Base-by-base conservation (phyloP, 2,113 vertebrate genomes). In the Chinchilla lanigera region DNA sequence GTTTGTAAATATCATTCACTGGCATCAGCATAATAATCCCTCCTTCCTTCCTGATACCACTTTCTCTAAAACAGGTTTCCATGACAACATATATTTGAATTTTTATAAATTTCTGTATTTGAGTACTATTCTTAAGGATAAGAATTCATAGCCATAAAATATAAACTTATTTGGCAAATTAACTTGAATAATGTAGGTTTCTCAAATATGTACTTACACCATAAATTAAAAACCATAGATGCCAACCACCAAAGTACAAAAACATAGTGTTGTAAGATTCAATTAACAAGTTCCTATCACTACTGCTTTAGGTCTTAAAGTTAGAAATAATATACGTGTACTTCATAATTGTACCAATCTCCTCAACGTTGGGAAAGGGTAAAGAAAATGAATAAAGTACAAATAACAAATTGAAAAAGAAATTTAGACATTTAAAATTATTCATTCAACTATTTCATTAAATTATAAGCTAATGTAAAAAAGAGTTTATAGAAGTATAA, bases 81-180 rank as follows among this genome's bases (percentile, higher is more conserved):
- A 99, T 98, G 97, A 98, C 98, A 98, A 99, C 98, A 98, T 98
- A 96, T 97, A 98, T 98, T 98, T 98, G 90, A 99, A 98, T 98
- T 98, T 98, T 98, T 98, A 98, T 98, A 98, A 98, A 98, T 98
- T 97, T 98, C 98, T 98, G 98, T 98, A 98, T 98, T 98, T 98
- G 98, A 98, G 98, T 94, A 97, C 89, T 97, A 98, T 83, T 97
- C 67, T 98, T 98, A 97, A 87, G 50, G 89, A 97, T 97, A 98
- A 98, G 93, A 98, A 97, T 81, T 95, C 13, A 35, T 52, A 98
- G 95, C 60, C 94, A 95, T 96, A 96, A 98, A 96, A 95, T 93
- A 96, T 52, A 69, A 93, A 93, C 54, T 97, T 96, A 92, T 95
- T 96, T 97, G 90, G 5, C 52, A 98, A 94, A 77, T 95, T 78